Evolutionary conservation across 64 coral and sea anemone genomes (phyloP).

Genomic region (Actinia tenebrosa): DNA sequence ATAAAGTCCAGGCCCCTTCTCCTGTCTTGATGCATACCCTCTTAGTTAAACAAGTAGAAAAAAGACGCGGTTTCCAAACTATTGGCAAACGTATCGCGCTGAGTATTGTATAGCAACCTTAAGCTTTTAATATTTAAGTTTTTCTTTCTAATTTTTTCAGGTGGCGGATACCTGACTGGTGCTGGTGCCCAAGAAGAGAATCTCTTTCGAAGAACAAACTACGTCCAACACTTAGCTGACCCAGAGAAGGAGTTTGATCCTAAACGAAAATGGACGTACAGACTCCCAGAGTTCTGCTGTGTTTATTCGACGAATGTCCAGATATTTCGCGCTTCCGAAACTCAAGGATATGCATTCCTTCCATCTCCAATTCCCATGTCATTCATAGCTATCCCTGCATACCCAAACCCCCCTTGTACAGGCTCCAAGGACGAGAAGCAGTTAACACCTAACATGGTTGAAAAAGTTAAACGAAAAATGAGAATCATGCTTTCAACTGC

Average conservation of each 20-base stretch:
- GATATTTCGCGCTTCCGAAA: constrained; percentile 75
- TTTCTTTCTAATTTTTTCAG: constrained; percentile 9
- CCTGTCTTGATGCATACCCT: no score
- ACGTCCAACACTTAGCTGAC: constrained; percentile 85
- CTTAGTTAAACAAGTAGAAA: no score
- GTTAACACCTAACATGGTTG: constrained; percentile 50
- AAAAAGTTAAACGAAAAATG: constrained; percentile 69
- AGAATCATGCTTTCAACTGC: constrained; percentile 61
- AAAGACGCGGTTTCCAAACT: no score
- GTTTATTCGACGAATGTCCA: constrained; percentile 85
- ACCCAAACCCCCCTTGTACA: constrained; percentile 53
- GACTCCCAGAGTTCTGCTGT: constrained; percentile 76
- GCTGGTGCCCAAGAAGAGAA: constrained; percentile 88
- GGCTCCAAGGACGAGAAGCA: constrained; percentile 41
- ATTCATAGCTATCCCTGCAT: constrained; percentile 67
- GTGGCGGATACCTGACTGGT: constrained; percentile 73
- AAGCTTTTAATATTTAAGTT: not conserved
- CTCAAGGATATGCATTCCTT: constrained; percentile 72
- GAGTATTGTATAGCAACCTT: no score
- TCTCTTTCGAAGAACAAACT: constrained; percentile 83
- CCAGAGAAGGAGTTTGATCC: constrained; percentile 72
- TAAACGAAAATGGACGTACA: constrained; percentile 56
- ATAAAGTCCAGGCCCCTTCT: not conserved
- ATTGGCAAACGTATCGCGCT: no score
- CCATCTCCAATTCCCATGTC: constrained; percentile 56